Evolutionary conservation across 2,113 vertebrate genomes (phyloP).

Genomic region (Trogon melanurus): DNA sequence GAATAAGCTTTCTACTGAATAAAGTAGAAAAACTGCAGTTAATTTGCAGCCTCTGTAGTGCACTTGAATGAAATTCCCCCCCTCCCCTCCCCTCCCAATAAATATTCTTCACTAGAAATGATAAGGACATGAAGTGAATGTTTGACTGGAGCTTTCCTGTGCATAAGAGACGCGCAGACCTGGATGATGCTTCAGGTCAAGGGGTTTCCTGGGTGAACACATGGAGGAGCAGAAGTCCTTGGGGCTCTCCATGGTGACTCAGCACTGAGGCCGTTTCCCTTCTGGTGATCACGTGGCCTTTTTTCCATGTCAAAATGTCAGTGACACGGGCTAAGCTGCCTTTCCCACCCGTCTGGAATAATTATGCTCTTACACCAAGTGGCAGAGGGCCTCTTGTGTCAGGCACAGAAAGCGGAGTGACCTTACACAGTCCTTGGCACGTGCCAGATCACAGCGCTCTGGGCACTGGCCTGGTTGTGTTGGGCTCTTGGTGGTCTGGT

Average conservation of each 20-base stretch:
- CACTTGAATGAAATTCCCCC: not conserved
- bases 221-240: not conserved
- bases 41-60: not conserved
- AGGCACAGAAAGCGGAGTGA: not conserved
- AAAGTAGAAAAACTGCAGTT: not conserved
- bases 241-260: not conserved
- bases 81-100: not conserved
- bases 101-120: not conserved
- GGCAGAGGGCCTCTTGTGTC: not conserved
- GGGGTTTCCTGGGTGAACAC: not conserved
- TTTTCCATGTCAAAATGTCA: not conserved
- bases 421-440: not conserved
- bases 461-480: not conserved
- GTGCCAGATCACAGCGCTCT: too few relatives aligned
- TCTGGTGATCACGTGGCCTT: not conserved
- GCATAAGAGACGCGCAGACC: accelerated
- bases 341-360: not conserved
- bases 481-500: not conserved
- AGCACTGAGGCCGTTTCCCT: not conserved
- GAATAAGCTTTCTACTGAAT: not conserved
- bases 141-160: not conserved
- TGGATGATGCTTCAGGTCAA: not conserved
- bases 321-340: not conserved
- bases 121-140: not conserved
- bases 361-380: not conserved